A percentile compares a stretch with the other conserved stretches of the same genome.
These are phyloP conservation scores for Nannobrachium achirus DNA, from an alignment of 2,113 vertebrate species.

Conservation along the genomic window DNA sequence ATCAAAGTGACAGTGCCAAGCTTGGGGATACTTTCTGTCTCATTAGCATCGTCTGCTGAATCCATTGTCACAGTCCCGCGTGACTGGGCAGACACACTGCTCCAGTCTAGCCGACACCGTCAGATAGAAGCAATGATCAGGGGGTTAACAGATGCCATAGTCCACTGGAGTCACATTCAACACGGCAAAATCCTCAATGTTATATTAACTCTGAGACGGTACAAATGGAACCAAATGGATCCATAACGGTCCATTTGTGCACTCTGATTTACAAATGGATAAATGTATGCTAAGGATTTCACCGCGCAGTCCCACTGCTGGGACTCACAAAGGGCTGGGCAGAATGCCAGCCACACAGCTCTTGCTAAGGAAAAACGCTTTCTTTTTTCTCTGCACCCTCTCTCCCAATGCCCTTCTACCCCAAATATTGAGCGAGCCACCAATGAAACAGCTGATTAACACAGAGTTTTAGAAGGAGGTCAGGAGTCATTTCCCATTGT, in stretches of 20 bases:
- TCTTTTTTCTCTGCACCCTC: background rate
- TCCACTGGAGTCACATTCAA: slow-evolving; percentile 63
- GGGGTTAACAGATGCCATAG: slow-evolving; percentile 68
- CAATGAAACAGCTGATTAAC: slow-evolving; percentile 37
- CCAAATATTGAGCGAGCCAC: background rate
- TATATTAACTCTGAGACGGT: too few relatives aligned
- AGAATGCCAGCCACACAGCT: slow-evolving; percentile 10
- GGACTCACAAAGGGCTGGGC: slow-evolving; percentile 31
- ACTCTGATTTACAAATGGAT: too few relatives aligned
- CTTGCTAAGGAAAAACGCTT: slow-evolving; percentile 8
- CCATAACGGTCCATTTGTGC: too few relatives aligned
- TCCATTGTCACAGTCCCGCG: slow-evolving; percentile 65
- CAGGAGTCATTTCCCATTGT: slow-evolving; percentile 14
- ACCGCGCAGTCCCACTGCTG: slow-evolving; percentile 36
- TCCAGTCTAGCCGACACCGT: slow-evolving; percentile 47
- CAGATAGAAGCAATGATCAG: slow-evolving; percentile 68
- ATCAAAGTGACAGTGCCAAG: slow-evolving; percentile 69
- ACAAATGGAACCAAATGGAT: too few relatives aligned
- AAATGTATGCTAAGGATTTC: too few relatives aligned
- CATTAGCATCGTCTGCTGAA: slow-evolving; percentile 72
- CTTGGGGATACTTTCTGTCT: slow-evolving; percentile 66
- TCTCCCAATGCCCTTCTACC: slow-evolving; percentile 10
- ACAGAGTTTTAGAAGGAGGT: slow-evolving; percentile 52
- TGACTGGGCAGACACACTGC: slow-evolving; percentile 60
- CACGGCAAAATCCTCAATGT: too few relatives aligned